Evolutionary conservation across 2,113 vertebrate species (phyloP).

Genomic region (Ptyas mucosa): DNA sequence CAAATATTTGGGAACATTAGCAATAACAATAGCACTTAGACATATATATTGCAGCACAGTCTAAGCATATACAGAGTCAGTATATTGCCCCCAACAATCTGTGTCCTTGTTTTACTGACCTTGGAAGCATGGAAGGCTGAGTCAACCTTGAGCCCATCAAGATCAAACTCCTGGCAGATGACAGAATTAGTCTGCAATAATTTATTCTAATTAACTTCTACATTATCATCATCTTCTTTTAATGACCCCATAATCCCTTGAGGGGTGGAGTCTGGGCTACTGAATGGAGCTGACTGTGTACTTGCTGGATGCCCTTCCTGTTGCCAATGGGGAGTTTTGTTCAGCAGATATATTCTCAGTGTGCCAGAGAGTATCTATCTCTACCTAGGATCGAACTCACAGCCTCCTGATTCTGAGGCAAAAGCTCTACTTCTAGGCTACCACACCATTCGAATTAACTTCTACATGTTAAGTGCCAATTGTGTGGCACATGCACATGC

Average conservation of each 20-base stretch:
- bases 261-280: too few species aligned
- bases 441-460: not conserved
- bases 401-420: too few species aligned
- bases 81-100: not conserved
- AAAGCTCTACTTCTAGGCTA: too few species aligned
- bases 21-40: not conserved
- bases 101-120: not conserved
- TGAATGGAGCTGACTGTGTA: too few species aligned
- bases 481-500: not conserved
- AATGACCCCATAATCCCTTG: too few species aligned
- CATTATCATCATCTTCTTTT: not conserved
- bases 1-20: not conserved
- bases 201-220: not conserved
- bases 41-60: not conserved
- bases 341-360: too few species aligned
- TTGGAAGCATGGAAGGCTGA: not conserved
- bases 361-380: too few species aligned
- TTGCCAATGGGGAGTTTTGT: too few species aligned
- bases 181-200: not conserved
- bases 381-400: too few species aligned
- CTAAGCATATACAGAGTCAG: not conserved
- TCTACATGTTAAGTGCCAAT: not conserved
- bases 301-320: too few species aligned
- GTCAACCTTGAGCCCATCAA: not conserved
- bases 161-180: not conserved